Percentiles rank a stretch among this genome's conserved stretches.
These are phyloP conservation scores for Andrena trimmerana DNA, from an alignment of 2,888 invertebrate species.

Conservation along the genomic window DNA sequence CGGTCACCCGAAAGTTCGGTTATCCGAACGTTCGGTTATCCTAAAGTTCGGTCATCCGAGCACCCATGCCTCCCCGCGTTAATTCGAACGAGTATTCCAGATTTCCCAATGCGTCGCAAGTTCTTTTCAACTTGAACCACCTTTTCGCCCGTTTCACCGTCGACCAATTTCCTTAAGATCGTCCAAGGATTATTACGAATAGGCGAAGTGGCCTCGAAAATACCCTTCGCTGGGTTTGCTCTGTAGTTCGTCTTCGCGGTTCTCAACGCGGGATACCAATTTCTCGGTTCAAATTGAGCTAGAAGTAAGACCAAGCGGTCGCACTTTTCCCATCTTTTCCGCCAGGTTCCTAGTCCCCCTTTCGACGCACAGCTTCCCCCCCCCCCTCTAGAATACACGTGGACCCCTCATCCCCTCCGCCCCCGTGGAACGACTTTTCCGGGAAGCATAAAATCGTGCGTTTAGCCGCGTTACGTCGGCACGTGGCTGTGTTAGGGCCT, in stretches of 20 bases:
- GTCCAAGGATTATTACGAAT: conserved; percentile 6
- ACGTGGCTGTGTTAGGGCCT: conserved; percentile 41
- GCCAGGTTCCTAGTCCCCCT: no score
- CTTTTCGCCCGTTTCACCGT: background rate
- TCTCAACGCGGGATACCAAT: background rate
- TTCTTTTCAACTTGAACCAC: background rate
- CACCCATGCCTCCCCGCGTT: no score
- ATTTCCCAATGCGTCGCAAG: background rate
- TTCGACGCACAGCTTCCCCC: background rate
- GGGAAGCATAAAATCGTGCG: conserved; percentile 57
- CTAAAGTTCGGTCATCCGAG: no score
- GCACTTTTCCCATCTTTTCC: conserved; percentile 16
- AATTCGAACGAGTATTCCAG: no score
- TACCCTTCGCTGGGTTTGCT: background rate
- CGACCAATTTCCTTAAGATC: conserved; percentile 6
- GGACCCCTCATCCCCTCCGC: background rate
- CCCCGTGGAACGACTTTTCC: conserved; percentile 47
- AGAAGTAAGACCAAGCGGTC: background rate
- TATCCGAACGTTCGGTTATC: no score
- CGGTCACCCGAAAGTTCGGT: no score
- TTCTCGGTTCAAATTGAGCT: conserved; percentile 12
- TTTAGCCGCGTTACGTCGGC: conserved; percentile 29
- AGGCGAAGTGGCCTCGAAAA: background rate
- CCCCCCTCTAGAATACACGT: background rate
- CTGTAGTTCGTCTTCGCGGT: background rate